Evolutionary conservation across 2,888 invertebrate genomes (phyloP), one percentile per base, ranked within the genome.

Genomic region (Agrochola lota): DNA sequence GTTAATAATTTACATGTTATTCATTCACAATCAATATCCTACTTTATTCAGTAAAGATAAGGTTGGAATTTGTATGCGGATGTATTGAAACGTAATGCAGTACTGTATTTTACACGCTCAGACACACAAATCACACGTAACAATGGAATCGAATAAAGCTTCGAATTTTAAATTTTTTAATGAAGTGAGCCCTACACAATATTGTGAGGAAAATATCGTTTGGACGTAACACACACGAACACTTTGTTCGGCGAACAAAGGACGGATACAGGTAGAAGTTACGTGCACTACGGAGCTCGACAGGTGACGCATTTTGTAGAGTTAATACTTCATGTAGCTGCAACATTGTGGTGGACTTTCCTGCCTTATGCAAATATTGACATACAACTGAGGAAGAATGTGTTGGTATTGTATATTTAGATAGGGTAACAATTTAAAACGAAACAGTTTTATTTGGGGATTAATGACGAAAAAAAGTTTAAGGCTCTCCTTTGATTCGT

Each of bases 101-200:
- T 90, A 91, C 91, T 93, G 93, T 94, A 91, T 93, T 93, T 92
- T 91, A 93, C 91, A 94, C 92, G 93, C 90, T 91, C 94, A 93
- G 91, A 91, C 91, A 93, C 94, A 95, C 96, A 96, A 96, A 96
- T 96, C 96, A 95, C 90, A 92, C 75, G 87, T 89, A 92, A 95
- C 95, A 96, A 95, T 94, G 91, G 91, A 88, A 86, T 91, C 92
- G 93, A 93, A 95, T 95, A 95, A 95, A 93, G 94, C 91, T 91
- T 92, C 91, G 94, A 94, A 94, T 95, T 95, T 95, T 92, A 94
- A 94, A 90, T 92, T 95, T 95, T 95, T 95, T 95, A 96, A 96
- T 96, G 95, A 95, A 96, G 94, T 95, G 93, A 92, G 92, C 90
- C 93, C 92, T 92, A 92, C 92, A 94, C 93, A 93, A 94, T 95